These are phyloP conservation scores for Crenichthys baileyi DNA, from an alignment of 2,797 vertebrate species.

Conservation along the genomic window DNA sequence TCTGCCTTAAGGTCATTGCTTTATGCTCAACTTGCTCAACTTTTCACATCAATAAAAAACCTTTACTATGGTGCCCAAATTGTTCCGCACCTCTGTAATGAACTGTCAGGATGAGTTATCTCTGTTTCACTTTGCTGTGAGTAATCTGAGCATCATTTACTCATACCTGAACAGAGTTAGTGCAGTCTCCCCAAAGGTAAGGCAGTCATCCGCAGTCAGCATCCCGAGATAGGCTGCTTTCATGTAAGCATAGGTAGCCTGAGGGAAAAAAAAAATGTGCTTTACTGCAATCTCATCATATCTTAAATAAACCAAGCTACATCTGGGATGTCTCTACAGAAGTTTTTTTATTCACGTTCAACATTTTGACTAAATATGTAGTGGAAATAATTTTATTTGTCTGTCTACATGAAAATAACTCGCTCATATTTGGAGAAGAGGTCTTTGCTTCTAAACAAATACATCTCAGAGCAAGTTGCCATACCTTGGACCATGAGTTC, in stretches of 20 bases:
- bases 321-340: not conserved
- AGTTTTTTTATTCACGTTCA: not conserved
- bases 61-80: not conserved
- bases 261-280: constrained; percentile 41
- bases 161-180: constrained; percentile 91
- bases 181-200: constrained; percentile 90
- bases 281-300: constrained; percentile 29
- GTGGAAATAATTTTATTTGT: not conserved
- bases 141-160: constrained; percentile 15
- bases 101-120: constrained; percentile 19
- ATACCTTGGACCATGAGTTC: constrained; percentile 97
- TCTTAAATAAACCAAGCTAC: constrained; percentile 6
- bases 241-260: constrained; percentile 98
- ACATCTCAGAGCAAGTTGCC: not conserved
- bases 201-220: constrained; percentile 90
- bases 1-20: not conserved
- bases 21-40: not conserved
- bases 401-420: not conserved
- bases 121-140: constrained; percentile 24
- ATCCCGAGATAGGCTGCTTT: constrained; percentile 98
- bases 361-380: not conserved
- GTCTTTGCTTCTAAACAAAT: not conserved
- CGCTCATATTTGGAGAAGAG: not conserved
- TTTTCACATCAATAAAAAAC: not conserved
- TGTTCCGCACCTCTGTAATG: not conserved